Base-by-base conservation (phyloP, 2,888 invertebrate genomes). In the Agrilus mali region DNA sequence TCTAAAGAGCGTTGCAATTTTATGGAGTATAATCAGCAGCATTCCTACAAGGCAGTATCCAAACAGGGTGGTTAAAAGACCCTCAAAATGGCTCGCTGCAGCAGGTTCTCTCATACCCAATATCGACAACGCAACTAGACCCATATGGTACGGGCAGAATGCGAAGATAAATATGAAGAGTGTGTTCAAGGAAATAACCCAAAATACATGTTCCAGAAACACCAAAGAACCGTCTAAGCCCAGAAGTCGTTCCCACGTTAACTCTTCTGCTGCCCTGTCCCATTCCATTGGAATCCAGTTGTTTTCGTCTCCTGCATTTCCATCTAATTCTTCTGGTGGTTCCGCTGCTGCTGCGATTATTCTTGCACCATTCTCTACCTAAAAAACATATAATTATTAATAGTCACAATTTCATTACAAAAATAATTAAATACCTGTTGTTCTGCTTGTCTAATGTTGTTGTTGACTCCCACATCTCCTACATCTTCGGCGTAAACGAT, bases 241-340 rank as follows among this genome's bases (percentile, higher is more conserved):
- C 1, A 98, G 72, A 6, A 98, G 71, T 50, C 95, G 77, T 63
- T 98, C 97, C 98, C 98, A 98, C 0, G 97, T 98, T 20, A 98
- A 70, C 64, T 98, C 98, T 60, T 96, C 98, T 10, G 90, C 93
- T 0, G 94, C 94, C 49, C 95, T 74, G 61, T 97, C 96, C 95
- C 95, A 97, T 60, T 96, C 96, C 77, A 96, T 92, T 0, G 94
- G 95, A 67, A 96, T 96, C 94, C 96, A 96, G 59, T 94, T 94
- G 47, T 80, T 86, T 57, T 86, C 86, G 59, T 86, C 84, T 4
- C 80, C 79, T 31, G 73, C 78, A 51, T 77, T 62, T 20, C 74
- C 68, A 54, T 78, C 73, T 57, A 71, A 75, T 40, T 59, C 60
- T 16, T 55, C 60, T 32, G 54, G 47, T 3, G 47, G 47, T 45